Percentiles rank a stretch among this genome's conserved stretches.
phyloP scores from a whole-genome alignment of 2,888 invertebrate species.

The Scaptomyza cyrtandrae region DNA sequence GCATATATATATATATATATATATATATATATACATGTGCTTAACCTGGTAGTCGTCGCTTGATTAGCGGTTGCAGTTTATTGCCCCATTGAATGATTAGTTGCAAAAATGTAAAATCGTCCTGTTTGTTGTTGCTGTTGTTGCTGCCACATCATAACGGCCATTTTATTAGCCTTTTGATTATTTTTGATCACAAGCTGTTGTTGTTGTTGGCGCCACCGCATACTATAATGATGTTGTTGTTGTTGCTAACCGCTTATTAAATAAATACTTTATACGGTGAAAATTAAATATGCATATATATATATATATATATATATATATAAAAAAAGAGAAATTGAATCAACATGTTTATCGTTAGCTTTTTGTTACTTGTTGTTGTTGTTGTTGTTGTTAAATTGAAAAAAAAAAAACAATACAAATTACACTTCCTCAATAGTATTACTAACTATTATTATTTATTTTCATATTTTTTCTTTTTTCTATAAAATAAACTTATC shows the following conservation, averaged over 20 bases:
- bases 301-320: not conserved
- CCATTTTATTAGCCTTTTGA: conserved; percentile 54
- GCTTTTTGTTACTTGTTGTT: conserved; percentile 3
- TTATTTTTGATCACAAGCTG: conserved; percentile 46
- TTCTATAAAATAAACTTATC: too few species aligned
- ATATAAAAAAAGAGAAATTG: conserved; percentile 18
- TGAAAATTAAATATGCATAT: conserved; percentile 24
- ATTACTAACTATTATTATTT: not conserved
- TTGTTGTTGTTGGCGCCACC: conserved; percentile 36
- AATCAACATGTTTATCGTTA: conserved; percentile 1
- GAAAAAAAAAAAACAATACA: conserved; percentile 27
- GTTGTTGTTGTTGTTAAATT: conserved; percentile 46
- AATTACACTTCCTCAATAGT: conserved; percentile 23
- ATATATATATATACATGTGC: too few species aligned
- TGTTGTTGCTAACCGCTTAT: conserved; percentile 70
- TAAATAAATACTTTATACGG: conserved; percentile 56
- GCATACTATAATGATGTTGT: conserved; percentile 21
- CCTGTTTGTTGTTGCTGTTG: conserved; percentile 21
- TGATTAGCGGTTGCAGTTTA: conserved; percentile 82
- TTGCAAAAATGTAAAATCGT: not conserved
- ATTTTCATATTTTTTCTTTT: too few species aligned
- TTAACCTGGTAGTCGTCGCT: conserved; percentile 34
- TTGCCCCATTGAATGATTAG: conserved; percentile 56
- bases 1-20: not conserved
- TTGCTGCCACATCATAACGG: conserved; percentile 50